Conservation (phyloP, 1,140 invertebrate species). For the Eueides isabella region DNA sequence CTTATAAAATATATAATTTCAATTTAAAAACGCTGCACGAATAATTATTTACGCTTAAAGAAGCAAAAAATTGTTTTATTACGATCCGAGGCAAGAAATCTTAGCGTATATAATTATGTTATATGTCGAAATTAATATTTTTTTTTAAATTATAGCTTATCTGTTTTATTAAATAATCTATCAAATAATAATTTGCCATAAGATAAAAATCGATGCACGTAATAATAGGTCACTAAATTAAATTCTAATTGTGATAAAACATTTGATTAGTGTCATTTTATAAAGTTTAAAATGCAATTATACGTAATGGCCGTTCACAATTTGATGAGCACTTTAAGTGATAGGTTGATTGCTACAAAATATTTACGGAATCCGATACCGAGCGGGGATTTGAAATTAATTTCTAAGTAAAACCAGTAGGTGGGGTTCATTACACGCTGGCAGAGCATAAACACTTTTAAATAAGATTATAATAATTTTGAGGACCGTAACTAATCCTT, state of each 20-base stretch:
- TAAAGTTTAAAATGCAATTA: conserved; percentile 57
- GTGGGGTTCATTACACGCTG: conserved; percentile 14
- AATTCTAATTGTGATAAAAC: conserved; percentile 32
- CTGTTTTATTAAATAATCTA: neutral
- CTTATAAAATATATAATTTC: conserved; percentile 16
- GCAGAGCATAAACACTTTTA: conserved; percentile 27
- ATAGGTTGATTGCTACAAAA: conserved; percentile 67
- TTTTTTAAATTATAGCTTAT: neutral
- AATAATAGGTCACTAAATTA: conserved; percentile 12
- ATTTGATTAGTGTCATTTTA: conserved; percentile 57
- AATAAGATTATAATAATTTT: conserved; percentile 39
- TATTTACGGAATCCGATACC: conserved; percentile 53
- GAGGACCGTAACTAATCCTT: conserved; percentile 29
- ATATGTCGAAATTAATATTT: neutral
- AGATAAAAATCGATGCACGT: neutral
- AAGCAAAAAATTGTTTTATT: conserved; percentile 20
- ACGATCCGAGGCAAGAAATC: neutral
- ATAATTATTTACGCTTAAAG: conserved; percentile 21
- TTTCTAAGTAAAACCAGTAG: conserved; percentile 28
- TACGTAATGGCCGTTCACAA: conserved; percentile 51
- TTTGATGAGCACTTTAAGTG: conserved; percentile 42
- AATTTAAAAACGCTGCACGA: conserved; percentile 12
- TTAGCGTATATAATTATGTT: neutral
- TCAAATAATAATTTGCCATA: neutral
- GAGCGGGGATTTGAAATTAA: conserved; percentile 28